These are phyloP conservation scores for Phymanthus crucifer DNA, from an alignment of 92 coral and sea anemone genomes.

Conservation along the genomic window DNA sequence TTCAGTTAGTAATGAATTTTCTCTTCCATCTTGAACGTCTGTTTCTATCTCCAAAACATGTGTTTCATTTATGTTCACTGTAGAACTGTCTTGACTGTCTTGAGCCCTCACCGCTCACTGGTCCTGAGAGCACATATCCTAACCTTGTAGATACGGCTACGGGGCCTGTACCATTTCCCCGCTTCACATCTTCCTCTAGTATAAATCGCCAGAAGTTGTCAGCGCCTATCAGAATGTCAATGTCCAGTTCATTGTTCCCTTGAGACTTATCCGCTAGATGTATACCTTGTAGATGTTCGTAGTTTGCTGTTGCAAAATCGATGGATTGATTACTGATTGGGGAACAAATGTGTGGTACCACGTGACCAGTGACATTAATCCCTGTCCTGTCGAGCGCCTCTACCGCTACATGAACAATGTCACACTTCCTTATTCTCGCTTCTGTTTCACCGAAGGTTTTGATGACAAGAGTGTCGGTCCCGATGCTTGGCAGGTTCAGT, in stretches of 20 bases:
- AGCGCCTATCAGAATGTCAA: conserved; percentile 35
- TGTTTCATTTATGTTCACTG: too few species aligned
- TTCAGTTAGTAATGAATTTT: too few species aligned
- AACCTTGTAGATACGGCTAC: too few species aligned
- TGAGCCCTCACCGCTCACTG: conserved; percentile 4
- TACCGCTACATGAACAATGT: conserved; percentile 30
- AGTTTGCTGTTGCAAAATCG: conserved; percentile 17
- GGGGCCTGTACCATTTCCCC: conserved; percentile 33
- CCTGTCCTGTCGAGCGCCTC: conserved; percentile 7
- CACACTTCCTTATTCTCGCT: too few species aligned
- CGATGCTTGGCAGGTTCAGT: too few species aligned
- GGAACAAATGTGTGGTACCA: conserved; percentile 50
- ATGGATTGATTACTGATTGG: conserved; percentile 26
- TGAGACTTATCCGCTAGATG: conserved; percentile 27
- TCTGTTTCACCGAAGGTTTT: too few species aligned
- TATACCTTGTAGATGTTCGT: conserved; percentile 36
- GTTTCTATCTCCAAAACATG: too few species aligned
- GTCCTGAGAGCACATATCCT: too few species aligned
- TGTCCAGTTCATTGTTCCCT: conserved; percentile 6
- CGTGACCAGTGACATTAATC: conserved; percentile 29
- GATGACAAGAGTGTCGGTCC: too few species aligned
- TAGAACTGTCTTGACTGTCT: not conserved
- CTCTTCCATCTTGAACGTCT: too few species aligned
- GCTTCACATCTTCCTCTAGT: too few species aligned
- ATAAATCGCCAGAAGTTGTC: conserved; percentile 40